phyloP scores from a whole-genome alignment of 2,113 vertebrate genomes.

The Delphinus delphis region DNA sequence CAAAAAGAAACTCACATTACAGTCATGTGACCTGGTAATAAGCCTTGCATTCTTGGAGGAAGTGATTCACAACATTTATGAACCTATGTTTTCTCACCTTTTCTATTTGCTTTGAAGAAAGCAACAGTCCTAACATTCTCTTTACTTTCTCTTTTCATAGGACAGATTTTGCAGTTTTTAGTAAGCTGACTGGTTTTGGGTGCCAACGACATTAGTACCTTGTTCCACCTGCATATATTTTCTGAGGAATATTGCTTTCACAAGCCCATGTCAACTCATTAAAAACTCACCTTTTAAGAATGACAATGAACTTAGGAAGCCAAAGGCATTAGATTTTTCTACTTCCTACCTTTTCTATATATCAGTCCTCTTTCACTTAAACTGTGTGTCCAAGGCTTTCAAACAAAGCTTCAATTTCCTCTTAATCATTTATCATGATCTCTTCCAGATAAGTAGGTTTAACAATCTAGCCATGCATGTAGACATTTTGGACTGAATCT shows the following conservation, averaged over 20 bases:
- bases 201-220: not conserved
- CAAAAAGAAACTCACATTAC: not conserved
- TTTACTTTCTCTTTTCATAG: not conserved
- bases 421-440: not conserved
- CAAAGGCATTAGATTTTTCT: not conserved
- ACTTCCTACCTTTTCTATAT: not conserved
- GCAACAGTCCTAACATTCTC: not conserved
- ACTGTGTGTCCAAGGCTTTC: not conserved
- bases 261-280: not conserved
- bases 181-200: not conserved
- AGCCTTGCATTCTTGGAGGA: not conserved
- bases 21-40: not conserved
- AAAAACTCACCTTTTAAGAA: not conserved
- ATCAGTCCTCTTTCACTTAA: conserved; percentile 1
- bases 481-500: not conserved
- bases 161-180: not conserved
- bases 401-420: not conserved
- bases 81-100: not conserved
- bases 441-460: not conserved
- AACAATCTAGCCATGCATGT: not conserved
- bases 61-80: not conserved
- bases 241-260: not conserved
- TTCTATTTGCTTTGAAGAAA: not conserved
- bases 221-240: not conserved
- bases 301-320: not conserved